Percentiles rank a stretch among this genome's conserved stretches.
These are phyloP conservation scores for Phasia obesa DNA, from an alignment of 2,888 invertebrate genomes.

Conservation along the genomic window DNA sequence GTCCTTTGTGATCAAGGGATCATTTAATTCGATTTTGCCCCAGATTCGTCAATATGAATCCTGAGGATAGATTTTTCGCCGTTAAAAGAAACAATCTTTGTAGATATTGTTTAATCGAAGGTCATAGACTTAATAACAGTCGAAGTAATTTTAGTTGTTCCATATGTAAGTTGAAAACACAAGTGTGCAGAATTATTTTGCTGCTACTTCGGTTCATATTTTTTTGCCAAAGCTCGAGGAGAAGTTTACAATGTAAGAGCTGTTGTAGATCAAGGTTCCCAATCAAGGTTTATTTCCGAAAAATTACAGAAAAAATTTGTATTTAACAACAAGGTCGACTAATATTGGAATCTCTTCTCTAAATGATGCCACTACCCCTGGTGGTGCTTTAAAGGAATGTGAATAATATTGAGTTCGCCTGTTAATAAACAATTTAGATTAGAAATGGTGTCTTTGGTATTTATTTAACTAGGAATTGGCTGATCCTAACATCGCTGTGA, in stretches of 20 bases:
- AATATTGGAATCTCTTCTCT: neutral
- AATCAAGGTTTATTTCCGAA: constrained; percentile 20
- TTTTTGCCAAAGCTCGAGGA: neutral
- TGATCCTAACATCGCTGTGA: neutral
- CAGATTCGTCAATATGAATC: no score
- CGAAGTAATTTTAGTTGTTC: no score
- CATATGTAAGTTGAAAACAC: no score
- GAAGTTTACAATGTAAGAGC: constrained; percentile 25
- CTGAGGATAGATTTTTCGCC: no score
- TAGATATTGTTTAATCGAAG: no score
- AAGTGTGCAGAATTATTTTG: constrained; percentile 8
- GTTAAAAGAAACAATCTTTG: no score
- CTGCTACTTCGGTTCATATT: constrained; percentile 17
- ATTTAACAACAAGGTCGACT: neutral
- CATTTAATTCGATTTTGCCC: no score
- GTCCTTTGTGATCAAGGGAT: no score
- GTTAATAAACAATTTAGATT: neutral
- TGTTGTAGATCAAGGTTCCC: constrained; percentile 37
- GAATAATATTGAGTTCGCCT: neutral
- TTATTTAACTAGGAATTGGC: neutral
- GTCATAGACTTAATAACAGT: no score
- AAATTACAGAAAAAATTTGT: constrained; percentile 6
- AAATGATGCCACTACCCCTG: no score
- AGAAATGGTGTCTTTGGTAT: neutral
- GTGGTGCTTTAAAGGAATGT: neutral